phyloP scores from a whole-genome alignment of 2,888 invertebrate genomes.

The Thyatira batis region DNA sequence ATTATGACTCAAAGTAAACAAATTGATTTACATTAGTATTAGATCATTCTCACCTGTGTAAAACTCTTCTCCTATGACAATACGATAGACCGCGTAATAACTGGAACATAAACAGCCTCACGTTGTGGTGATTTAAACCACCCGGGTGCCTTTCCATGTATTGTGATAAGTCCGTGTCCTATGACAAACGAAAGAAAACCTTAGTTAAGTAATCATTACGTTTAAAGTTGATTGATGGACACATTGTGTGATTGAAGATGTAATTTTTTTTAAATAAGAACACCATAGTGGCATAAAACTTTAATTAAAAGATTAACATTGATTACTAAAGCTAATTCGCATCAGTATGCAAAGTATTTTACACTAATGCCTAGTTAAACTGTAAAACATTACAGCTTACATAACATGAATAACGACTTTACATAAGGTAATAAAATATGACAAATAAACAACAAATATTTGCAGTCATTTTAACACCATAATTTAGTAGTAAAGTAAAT shows the following conservation, averaged over 20 bases:
- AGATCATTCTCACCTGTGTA: slow-evolving; percentile 85
- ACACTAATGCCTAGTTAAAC: neutral
- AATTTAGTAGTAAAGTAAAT: neutral
- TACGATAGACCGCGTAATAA: slow-evolving; percentile 96
- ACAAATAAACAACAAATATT: neutral
- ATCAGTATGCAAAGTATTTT: neutral
- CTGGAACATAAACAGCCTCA: slow-evolving; percentile 98
- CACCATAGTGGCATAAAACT: too few relatives aligned
- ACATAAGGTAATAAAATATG: neutral
- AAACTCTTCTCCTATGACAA: slow-evolving; percentile 97
- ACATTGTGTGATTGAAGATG: neutral
- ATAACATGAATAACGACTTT: neutral
- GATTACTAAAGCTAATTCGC: neutral
- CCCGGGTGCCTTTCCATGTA: slow-evolving; percentile 98
- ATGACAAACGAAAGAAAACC: slow-evolving; percentile 13
- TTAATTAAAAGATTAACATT: too few relatives aligned
- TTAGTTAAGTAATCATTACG: neutral
- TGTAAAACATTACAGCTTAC: neutral
- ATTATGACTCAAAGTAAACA: too few relatives aligned
- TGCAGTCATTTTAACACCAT: neutral
- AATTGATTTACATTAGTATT: slow-evolving; percentile 3
- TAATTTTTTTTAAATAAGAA: too few relatives aligned
- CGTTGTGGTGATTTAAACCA: slow-evolving; percentile 96
- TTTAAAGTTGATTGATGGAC: neutral
- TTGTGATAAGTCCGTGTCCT: slow-evolving; percentile 99